Evolutionary conservation across 2,113 vertebrate species (phyloP), one percentile per base, ranked within the genome.

Genomic region (Silurus asotus): DNA sequence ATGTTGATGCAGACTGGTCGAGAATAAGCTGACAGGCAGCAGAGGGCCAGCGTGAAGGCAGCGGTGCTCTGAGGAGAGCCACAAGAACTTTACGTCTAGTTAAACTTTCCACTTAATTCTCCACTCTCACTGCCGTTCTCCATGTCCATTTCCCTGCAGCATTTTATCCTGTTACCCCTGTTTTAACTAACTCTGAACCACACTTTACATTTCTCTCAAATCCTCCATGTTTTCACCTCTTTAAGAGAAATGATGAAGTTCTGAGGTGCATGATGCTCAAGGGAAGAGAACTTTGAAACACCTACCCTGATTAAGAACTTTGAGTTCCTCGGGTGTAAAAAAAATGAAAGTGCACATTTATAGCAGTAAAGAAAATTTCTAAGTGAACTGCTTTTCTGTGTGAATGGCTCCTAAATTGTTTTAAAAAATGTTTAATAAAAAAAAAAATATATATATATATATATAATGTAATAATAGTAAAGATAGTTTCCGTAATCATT

Each of bases 1-100:
- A 94, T 86, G 85, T 86, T 82, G 89, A 74, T 70, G 72, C 53
- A 19, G 76, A 64, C 59, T 84, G 19, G 76, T 76, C 82, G 82
- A 48, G 74, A 81, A 51, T 55, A 82, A 69, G 48, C 83, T 88
- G 83, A 84, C 82, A 84, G 75, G 74, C 64, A 53, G 58, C 28
- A 55, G 8, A 69, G 65, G 61, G 51, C 65, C 37, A 75, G 20
- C 8, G 3, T 64, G 58, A 5, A 48, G 69, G 9, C 9, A 67
- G 75, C 56, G 6, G n/a, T 51, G 72, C 55, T 69, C 23, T 69
- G 55, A 82, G 58, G 79, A 81, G 56, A 82, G n/a, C 2, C 20
- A 87, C 55, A 48, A 87, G 17, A 65, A 25, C 69, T 76, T 61
- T 55, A 65, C 53, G 37, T 19, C 37, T 75, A 81, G 67, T 81